Evolutionary conservation across 1,140 invertebrate genomes (phyloP), one percentile per base, ranked within the genome.

Genomic region (Dreissena rostriformis): DNA sequence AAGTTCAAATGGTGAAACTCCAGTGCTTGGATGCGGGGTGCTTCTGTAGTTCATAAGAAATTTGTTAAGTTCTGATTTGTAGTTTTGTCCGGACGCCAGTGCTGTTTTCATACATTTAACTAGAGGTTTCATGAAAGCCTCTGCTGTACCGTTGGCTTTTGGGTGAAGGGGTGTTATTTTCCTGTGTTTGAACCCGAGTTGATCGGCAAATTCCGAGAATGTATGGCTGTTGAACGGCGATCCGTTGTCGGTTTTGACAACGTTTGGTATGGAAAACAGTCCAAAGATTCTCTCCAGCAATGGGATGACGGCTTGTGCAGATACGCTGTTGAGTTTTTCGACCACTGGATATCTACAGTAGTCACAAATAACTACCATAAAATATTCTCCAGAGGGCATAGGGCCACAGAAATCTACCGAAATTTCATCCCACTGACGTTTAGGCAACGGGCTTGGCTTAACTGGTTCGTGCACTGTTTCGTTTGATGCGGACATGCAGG

Each of bases 361-460:
- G 57, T 91, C 85, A 84, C 90, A 88, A 24, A 86, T 80, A 15
- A 91, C 29, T 29, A 91, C 91, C n/a, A 91, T 24, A 14, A 88
- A 73, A 66, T 91, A 88, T 26, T 90, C 53, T 28, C 85, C 86
- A 57, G 51, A 82, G 19, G 88, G 86, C 14, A 90, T 19, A 26
- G 89, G 87, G 52, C 90, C 91, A 28, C 78, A 77, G 78, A 91
- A 91, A 71, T 92, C 91, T 22, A 89, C 85, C 49, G 71, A 74
- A 15, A 91, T 22, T 17, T 78, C 24, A n/a, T 61, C 2, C 76
- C 76, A 74, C 0, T 70, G 77, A n/a, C 39, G 11, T 22, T 51
- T 57, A 5, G 78, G 72, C 28, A 85, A 49, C 24, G 24, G 17
- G 15, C 51, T 71, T 22, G 29, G 22, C 51, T 63, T 81, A 1